Percentiles rank a stretch among this genome's conserved stretches.
These are phyloP conservation scores for Macropus fuliginosus DNA, from an alignment of 2,797 vertebrate genomes.

Conservation along the genomic window DNA sequence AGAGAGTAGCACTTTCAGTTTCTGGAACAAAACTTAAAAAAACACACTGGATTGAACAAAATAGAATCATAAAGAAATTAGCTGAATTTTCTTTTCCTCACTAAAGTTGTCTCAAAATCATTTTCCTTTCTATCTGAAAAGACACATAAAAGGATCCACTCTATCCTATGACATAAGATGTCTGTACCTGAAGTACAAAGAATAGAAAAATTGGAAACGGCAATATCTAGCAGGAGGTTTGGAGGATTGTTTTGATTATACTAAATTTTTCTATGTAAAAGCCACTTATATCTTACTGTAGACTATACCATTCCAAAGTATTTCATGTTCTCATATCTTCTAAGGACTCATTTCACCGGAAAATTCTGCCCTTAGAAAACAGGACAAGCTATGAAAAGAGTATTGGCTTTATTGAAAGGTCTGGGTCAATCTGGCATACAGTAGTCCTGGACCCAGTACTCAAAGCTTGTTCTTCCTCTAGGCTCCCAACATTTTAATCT, in stretches of 20 bases:
- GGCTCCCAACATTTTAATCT: not conserved
- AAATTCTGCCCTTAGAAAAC: conserved; percentile 63
- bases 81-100: conserved; percentile 49
- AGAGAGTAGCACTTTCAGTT: conserved; percentile 43
- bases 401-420: conserved; percentile 33
- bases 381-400: conserved; percentile 21
- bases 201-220: conserved; percentile 15
- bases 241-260: conserved; percentile 53
- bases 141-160: conserved; percentile 63
- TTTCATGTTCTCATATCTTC: conserved; percentile 50
- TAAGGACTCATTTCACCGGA: conserved; percentile 52
- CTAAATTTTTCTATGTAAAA: conserved; percentile 67
- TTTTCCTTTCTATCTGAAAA: conserved; percentile 65
- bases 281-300: conserved; percentile 55
- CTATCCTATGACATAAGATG: not conserved
- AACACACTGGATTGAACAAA: conserved; percentile 54
- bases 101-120: conserved; percentile 52
- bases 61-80: conserved; percentile 70
- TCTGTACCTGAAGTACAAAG: conserved; percentile 56
- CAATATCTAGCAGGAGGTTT: conserved; percentile 22
- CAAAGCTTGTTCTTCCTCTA: not conserved
- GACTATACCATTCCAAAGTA: conserved; percentile 50
- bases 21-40: conserved; percentile 48
- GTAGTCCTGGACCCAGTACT: not conserved
- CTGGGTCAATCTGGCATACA: conserved; percentile 9